phyloP scores from a whole-genome alignment of 2,888 invertebrate species.

The Cerceris ruficornis region DNA sequence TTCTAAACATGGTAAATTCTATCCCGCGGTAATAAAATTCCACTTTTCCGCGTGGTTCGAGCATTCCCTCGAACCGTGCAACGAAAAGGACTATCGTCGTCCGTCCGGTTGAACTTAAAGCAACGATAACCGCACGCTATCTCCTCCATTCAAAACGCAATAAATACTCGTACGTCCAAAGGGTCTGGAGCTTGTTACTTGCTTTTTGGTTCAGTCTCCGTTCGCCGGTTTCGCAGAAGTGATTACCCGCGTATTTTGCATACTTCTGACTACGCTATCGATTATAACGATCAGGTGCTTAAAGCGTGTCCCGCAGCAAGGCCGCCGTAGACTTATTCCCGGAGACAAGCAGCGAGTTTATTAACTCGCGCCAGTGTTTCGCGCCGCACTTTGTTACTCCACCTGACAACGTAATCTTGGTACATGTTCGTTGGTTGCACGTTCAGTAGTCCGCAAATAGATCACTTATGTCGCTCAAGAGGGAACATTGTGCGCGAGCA shows the following conservation, averaged over 20 bases:
- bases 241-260: slow-evolving; percentile 59
- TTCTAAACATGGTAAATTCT: too few relatives aligned
- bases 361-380: slow-evolving; percentile 55
- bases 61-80: background rate
- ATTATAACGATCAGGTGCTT: slow-evolving; percentile 53
- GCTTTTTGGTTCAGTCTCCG: slow-evolving; percentile 32
- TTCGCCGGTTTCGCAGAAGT: slow-evolving; percentile 44
- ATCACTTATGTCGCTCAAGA: slow-evolving; percentile 49
- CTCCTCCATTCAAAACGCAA: slow-evolving; percentile 19
- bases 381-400: slow-evolving; percentile 54
- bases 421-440: slow-evolving; percentile 48
- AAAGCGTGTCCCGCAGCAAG: slow-evolving; percentile 51
- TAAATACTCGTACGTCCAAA: slow-evolving; percentile 21
- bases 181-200: slow-evolving; percentile 41
- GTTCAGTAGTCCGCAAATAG: slow-evolving; percentile 56
- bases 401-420: slow-evolving; percentile 60
- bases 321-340: slow-evolving; percentile 45
- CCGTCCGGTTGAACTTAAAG: background rate
- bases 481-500: slow-evolving; percentile 29
- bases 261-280: slow-evolving; percentile 54
- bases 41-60: background rate
- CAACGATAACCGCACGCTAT: slow-evolving; percentile 3
- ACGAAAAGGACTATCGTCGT: background rate
- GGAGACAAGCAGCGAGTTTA: slow-evolving; percentile 56
- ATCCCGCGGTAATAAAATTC: too few relatives aligned